Percentiles rank a stretch among this genome's conserved stretches.
phyloP scores from a whole-genome alignment of 2,797 vertebrate species.

The Lepus oiostolus region DNA sequence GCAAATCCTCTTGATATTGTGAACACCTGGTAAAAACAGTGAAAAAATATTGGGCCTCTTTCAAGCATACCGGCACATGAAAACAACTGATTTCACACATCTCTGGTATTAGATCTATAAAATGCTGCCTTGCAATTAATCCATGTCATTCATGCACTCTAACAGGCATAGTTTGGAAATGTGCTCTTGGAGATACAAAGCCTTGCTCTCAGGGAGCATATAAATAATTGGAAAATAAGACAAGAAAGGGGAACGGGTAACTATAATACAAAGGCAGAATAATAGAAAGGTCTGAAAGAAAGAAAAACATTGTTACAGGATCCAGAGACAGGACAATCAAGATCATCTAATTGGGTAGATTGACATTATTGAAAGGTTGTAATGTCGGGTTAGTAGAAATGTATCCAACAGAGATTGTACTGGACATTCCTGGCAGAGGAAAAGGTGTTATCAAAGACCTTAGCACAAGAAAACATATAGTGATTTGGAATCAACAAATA shows the following conservation, averaged over 20 bases:
- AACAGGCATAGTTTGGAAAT: neutral
- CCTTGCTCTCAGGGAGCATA: neutral
- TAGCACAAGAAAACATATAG: neutral
- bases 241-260: neutral
- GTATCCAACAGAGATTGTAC: neutral
- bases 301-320: neutral
- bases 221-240: neutral
- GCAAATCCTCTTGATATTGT: constrained; percentile 61
- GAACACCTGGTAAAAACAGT: constrained; percentile 58
- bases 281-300: neutral
- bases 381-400: neutral
- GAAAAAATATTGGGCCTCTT: constrained; percentile 36
- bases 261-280: neutral
- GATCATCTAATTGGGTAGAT: neutral
- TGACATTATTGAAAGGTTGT: neutral
- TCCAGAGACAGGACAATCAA: neutral
- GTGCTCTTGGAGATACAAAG: neutral
- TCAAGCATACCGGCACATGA: constrained; percentile 13
- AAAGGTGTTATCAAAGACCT: neutral
- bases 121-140: constrained; percentile 50
- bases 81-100: constrained; percentile 53
- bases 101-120: neutral
- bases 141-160: neutral
- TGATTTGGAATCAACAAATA: neutral
- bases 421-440: neutral